Conservation (phyloP, 1,140 invertebrate species). For the Antheraea pernyi region DNA sequence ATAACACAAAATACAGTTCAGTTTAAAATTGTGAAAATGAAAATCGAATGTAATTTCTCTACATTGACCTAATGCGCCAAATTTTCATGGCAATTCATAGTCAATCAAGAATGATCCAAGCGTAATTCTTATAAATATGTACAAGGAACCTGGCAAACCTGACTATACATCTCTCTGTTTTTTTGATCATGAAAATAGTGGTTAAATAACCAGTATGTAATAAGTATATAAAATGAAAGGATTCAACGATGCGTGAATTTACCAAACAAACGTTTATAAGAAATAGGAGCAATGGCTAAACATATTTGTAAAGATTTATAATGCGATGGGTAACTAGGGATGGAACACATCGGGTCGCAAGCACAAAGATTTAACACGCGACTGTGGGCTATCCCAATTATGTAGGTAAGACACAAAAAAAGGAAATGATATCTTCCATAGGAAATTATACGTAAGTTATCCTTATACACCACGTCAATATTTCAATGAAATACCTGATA, state of each 20-base stretch:
- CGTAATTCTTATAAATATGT: not conserved
- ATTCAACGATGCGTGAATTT: constrained; percentile 54
- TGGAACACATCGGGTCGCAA: not conserved
- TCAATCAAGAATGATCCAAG: not conserved
- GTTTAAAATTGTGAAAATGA: not conserved
- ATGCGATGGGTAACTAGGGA: not conserved
- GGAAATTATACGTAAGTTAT: constrained; percentile 73
- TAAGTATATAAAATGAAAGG: constrained; percentile 73
- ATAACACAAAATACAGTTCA: not conserved
- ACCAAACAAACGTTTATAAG: constrained; percentile 1
- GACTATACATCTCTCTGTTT: not conserved
- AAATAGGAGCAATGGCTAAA: constrained; percentile 5
- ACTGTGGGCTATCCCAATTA: constrained; percentile 60
- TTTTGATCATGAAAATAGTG: constrained; percentile 32
- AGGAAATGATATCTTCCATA: constrained; percentile 76
- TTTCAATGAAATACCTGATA: constrained; percentile 31
- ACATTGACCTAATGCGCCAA: not conserved
- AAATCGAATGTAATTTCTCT: too few relatives aligned
- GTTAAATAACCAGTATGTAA: constrained; percentile 69
- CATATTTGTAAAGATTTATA: not conserved
- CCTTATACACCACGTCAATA: constrained; percentile 42
- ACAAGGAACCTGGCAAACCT: not conserved
- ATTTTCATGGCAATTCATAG: not conserved
- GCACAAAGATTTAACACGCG: constrained; percentile 26
- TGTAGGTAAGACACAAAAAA: constrained; percentile 72